phyloP scores from a whole-genome alignment of 2,888 invertebrate genomes.

The Polyommatus iphigenia region DNA sequence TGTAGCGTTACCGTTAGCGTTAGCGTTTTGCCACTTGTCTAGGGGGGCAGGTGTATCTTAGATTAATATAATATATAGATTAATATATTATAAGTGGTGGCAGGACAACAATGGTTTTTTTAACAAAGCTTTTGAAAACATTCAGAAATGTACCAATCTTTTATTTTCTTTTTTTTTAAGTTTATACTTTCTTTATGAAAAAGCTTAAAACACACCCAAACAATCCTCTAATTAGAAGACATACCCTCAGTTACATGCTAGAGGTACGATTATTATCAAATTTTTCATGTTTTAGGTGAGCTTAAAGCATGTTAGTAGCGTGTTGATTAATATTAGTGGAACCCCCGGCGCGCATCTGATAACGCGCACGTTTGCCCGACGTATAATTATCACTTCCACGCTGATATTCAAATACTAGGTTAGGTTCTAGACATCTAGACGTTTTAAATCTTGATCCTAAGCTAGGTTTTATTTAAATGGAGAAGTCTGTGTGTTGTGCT shows the following conservation, averaged over 20 bases:
- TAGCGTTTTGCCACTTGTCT: no score
- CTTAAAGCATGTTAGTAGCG: background rate
- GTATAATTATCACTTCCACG: conserved; percentile 34
- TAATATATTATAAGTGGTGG: no score
- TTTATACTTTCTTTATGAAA: no score
- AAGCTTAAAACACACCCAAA: background rate
- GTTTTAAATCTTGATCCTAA: conserved; percentile 1
- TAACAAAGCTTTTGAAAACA: no score
- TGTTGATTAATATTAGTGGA: conserved; percentile 1
- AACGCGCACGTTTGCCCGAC: background rate
- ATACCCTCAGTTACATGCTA: background rate
- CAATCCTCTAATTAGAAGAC: background rate
- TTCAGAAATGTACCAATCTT: no score
- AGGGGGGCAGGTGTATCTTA: no score
- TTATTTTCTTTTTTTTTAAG: no score
- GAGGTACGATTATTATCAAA: background rate
- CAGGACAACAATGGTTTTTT: no score
- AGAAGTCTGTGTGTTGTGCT: background rate
- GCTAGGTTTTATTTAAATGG: background rate
- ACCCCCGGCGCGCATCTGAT: conserved; percentile 14
- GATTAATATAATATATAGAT: no score
- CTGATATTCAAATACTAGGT: conserved; percentile 19
- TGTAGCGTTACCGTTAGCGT: no score
- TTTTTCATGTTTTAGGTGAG: conserved; percentile 13
- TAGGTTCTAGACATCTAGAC: background rate